Percentiles rank a stretch among this genome's conserved stretches.
phyloP scores from a whole-genome alignment of 2,797 vertebrate genomes.

The Falco cherrug region DNA sequence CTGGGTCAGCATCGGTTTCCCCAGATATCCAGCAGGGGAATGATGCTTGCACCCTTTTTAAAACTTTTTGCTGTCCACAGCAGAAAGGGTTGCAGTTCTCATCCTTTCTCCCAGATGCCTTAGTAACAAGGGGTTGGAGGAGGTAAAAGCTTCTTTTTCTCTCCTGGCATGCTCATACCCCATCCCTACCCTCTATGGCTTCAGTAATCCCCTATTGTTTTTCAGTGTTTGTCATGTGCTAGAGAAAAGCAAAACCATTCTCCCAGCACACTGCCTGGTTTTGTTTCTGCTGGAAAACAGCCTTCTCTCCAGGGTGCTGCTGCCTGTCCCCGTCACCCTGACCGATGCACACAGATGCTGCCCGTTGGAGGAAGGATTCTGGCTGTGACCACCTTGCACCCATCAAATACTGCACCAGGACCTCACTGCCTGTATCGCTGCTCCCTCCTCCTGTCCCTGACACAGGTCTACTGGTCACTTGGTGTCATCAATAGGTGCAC shows the following conservation, averaged over 20 bases:
- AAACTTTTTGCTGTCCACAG: rapidly evolving
- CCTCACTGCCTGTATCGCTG: not conserved
- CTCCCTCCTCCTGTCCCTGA: not conserved
- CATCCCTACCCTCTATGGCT: not conserved
- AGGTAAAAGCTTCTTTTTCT: not conserved
- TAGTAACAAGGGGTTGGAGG: not conserved
- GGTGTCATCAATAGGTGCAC: rapidly evolving
- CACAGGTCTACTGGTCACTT: not conserved
- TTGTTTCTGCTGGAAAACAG: not conserved
- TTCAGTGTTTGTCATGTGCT: no score
- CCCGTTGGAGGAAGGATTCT: rapidly evolving
- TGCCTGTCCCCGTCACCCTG: rapidly evolving
- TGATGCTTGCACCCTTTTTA: rapidly evolving
- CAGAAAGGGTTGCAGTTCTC: not conserved
- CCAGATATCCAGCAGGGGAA: not conserved
- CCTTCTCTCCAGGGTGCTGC: not conserved
- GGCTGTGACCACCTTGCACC: not conserved
- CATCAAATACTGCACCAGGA: not conserved
- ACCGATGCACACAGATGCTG: rapidly evolving
- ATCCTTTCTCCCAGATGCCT: not conserved
- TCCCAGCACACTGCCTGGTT: not conserved
- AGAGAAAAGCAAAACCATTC: not conserved
- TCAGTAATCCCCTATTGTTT: not conserved
- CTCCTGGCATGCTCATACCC: not conserved
- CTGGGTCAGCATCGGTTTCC: not conserved